Evolutionary conservation across 2,888 invertebrate species (phyloP), one percentile per base, ranked within the genome.

Genomic region (Cerastoderma edule): DNA sequence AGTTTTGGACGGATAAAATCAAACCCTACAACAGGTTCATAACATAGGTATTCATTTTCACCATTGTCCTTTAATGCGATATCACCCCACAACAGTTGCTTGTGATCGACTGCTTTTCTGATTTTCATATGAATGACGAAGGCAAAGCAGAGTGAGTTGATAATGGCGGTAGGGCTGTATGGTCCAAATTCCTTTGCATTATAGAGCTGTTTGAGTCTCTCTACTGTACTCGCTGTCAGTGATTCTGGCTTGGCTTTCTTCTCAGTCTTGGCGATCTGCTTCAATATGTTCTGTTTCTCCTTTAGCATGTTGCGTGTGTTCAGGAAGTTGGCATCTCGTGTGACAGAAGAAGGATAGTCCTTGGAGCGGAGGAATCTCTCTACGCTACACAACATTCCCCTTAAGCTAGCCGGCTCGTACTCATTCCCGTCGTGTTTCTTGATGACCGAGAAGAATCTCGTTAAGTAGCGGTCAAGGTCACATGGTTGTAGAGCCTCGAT

Each of bases 351-450:
- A 0, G 84, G 87, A 65, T 89, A 89, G 60, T 85, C 83, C 57
- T 85, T 87, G 30, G 85, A 78, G 53, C 87, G 81, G 8, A 89
- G 79, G 50, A 87, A 87, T 6, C 89, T 75, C 69, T 89, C 89
- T 13, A 89, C 85, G 64, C 89, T 89, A 30, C 89, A 89, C 53
- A 89, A 78, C 88, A 89, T 89, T 1, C 88, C 89, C n/a, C 89
- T 74, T 24, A 89, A 72, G 66, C 88, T 89, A 16, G 88, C 88
- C 0, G 89, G 88, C 73, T 89, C 89, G 68, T 89, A 89, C 22
- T 89, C 89, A 48, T 87, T 87, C 0, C 89, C 89, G 67, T 89
- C 89, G 33, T 87, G 84, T 72, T 89, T 89, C 67, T 86, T 84
- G 16, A 89, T 88, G 10, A 87, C 86, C 28, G 88, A 77, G 71